Evolutionary conservation across 2,888 invertebrate species (phyloP).

Genomic region (Punctoribates punctum): DNA sequence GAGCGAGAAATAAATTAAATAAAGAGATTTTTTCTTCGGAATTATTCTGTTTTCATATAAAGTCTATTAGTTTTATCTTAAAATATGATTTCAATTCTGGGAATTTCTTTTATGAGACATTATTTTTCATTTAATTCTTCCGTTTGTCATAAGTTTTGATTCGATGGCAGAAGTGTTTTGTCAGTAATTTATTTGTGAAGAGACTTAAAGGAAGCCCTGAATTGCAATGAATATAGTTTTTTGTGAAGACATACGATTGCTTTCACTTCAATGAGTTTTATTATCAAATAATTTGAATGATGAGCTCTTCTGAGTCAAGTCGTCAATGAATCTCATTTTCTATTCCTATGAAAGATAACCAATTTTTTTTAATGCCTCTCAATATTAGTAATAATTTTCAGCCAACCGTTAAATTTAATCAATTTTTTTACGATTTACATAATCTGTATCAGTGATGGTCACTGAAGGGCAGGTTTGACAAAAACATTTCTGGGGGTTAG

Average conservation of each 20-base stretch:
- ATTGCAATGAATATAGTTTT: not conserved
- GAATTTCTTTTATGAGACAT: no score
- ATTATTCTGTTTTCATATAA: not conserved
- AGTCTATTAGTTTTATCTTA: not conserved
- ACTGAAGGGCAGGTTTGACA: no score
- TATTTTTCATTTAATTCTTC: no score
- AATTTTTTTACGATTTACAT: not conserved
- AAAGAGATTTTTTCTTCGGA: not conserved
- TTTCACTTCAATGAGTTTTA: slow-evolving; percentile 14
- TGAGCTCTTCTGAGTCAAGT: not conserved
- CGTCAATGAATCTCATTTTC: not conserved
- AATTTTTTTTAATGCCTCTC: not conserved
- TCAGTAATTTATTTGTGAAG: not conserved
- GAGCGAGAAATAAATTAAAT: no score
- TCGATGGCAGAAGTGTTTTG: not conserved
- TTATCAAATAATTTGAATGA: slow-evolving; percentile 12
- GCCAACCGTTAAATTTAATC: not conserved
- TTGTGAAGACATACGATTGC: not conserved
- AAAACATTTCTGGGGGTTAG: not conserved
- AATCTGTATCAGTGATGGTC: not conserved
- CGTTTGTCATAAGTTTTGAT: no score
- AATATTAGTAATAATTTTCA: not conserved
- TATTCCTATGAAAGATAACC: not conserved
- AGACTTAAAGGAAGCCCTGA: not conserved
- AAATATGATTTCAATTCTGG: not conserved